These are phyloP conservation scores for Exocentrus adspersus DNA, from an alignment of 2,888 invertebrate species.

Conservation along the genomic window DNA sequence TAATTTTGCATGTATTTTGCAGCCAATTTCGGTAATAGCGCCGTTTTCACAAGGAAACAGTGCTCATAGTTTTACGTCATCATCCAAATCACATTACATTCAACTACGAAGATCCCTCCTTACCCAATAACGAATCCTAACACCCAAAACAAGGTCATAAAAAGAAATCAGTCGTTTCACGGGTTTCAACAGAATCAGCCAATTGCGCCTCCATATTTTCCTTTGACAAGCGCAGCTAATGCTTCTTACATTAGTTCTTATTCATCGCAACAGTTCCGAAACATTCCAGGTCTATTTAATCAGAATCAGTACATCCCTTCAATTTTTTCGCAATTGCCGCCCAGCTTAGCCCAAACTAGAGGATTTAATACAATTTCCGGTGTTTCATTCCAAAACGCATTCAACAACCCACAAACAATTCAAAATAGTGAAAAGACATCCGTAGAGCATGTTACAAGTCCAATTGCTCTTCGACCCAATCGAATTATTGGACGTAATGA, in stretches of 20 bases:
- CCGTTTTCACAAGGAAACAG: constrained; percentile 59
- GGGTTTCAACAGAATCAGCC: constrained; percentile 54
- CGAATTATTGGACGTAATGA: constrained; percentile 55
- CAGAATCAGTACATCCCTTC: constrained; percentile 37
- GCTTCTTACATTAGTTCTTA: constrained; percentile 36
- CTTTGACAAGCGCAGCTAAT: constrained; percentile 34
- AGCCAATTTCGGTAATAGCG: constrained; percentile 72
- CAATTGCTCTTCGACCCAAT: constrained; percentile 11
- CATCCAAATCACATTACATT: constrained; percentile 45
- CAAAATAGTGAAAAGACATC: constrained; percentile 2
- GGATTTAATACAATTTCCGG: constrained; percentile 40
- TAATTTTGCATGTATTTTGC: constrained; percentile 62
- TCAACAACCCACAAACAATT: neutral
- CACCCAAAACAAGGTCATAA: constrained; percentile 43
- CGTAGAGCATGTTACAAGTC: neutral
- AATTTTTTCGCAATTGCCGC: constrained; percentile 46
- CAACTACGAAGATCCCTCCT: constrained; percentile 20
- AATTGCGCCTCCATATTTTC: constrained; percentile 29
- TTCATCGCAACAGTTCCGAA: constrained; percentile 27
- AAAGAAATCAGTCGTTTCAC: constrained; percentile 61
- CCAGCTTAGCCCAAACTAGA: constrained; percentile 36
- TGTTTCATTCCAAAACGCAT: constrained; percentile 19
- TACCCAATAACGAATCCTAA: constrained; percentile 5
- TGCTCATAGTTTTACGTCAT: constrained; percentile 44
- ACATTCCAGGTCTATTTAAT: neutral